Evolutionary conservation across 2,113 vertebrate species (phyloP).

Genomic region (Atlantisia rogersi): DNA sequence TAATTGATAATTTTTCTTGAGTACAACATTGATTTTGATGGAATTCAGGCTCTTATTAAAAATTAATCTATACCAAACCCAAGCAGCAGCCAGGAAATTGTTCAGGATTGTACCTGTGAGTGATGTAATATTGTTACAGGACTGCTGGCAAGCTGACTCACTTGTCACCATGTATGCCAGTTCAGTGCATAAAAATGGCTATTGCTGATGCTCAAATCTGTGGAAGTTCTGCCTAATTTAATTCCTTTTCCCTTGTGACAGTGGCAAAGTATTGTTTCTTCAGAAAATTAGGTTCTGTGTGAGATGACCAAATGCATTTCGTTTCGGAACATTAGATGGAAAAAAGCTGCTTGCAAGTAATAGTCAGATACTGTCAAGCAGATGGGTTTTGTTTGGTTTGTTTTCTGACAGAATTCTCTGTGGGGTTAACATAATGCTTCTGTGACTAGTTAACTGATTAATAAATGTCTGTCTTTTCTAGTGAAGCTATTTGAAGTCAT

Average conservation of each 20-base stretch:
- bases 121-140: not conserved
- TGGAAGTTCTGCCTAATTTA: not conserved
- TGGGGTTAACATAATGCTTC: not conserved
- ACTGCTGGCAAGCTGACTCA: not conserved
- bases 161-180: not conserved
- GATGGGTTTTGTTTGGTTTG: not conserved
- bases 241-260: not conserved
- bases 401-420: not conserved
- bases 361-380: not conserved
- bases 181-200: not conserved
- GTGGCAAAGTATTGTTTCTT: not conserved
- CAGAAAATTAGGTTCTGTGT: not conserved
- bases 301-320: not conserved
- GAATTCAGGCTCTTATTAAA: not conserved
- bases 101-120: not conserved
- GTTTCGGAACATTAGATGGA: not conserved
- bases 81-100: not conserved
- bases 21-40: not conserved
- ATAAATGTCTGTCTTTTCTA: constrained; percentile 59
- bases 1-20: not conserved
- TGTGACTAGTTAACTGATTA: not conserved
- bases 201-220: not conserved
- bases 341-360: not conserved
- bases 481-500: constrained; percentile 98
- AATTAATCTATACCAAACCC: not conserved